Conservation (phyloP, 2,888 invertebrate genomes). For the Synanthedon formicaeformis region DNA sequence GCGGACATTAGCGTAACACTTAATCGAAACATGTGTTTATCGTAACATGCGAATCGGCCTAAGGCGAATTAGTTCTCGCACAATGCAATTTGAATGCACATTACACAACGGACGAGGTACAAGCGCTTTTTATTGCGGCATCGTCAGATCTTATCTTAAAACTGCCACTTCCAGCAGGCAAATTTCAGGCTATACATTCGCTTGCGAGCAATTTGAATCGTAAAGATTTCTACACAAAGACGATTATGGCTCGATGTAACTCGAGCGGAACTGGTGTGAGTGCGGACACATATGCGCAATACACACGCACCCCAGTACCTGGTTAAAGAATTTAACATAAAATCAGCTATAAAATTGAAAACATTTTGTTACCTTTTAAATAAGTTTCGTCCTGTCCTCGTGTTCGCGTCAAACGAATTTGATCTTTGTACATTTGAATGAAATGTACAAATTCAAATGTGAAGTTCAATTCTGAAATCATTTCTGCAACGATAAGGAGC, state of each 20-base stretch:
- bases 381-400: conserved; percentile 46
- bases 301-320: conserved; percentile 49
- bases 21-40: conserved; percentile 69
- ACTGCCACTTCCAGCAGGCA: conserved; percentile 70
- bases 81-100: conserved; percentile 72
- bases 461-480: conserved; percentile 41
- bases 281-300: conserved; percentile 35
- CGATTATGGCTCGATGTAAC: conserved; percentile 26
- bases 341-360: conserved; percentile 70
- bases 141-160: conserved; percentile 69
- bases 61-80: conserved; percentile 71
- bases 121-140: conserved; percentile 69
- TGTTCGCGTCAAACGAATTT: conserved; percentile 33
- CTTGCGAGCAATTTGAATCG: conserved; percentile 37
- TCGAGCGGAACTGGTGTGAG: conserved; percentile 34
- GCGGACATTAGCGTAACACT: conserved; percentile 46
- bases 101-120: conserved; percentile 70
- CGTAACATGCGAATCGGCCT: conserved; percentile 67
- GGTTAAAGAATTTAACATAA: conserved; percentile 68
- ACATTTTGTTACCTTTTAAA: conserved; percentile 70
- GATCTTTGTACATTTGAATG: conserved; percentile 29
- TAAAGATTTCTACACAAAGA: conserved; percentile 34
- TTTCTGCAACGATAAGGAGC: conserved; percentile 67
- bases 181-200: conserved; percentile 56
- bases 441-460: conserved; percentile 41